Evolutionary conservation across 2,888 invertebrate genomes (phyloP), one percentile per base, ranked within the genome.

Genomic region (Acrocera orbiculus): DNA sequence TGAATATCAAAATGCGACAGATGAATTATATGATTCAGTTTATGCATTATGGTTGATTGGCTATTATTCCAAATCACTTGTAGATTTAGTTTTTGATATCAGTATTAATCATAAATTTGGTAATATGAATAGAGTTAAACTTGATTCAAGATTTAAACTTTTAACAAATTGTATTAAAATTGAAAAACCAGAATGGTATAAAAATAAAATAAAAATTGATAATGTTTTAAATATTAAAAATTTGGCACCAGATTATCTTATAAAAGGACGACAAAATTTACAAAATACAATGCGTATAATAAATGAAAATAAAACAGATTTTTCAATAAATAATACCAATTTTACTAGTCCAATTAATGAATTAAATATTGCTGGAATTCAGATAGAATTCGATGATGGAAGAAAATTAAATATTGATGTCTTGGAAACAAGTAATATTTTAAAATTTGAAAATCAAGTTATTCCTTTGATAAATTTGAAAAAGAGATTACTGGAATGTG

Each of bases 351-450:
- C 57, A 15, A 51, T 59, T 16, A 46, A 38, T 16, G 54, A 55
- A 16, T 47, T 59, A 13, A 59, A 59, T 44, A 41, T 59, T 35
- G 50, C 56, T 4, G 48, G 56, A 6, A 42, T 59, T 15, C 42
- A 50, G 4, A 43, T 54, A 1, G 45, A 50, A 11, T 35, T 38
- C 4, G 30, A 40, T 3, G 19, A 41, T 16, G 37, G 40, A 5
- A 36, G 37, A n/a, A 41, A 37, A 23, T 36, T 29, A 9, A 41
- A 40, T 19, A 36, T 59, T 3, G 60, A 59, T 39, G 38, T 54
- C 5, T 38, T 56, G n/a, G 49, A 52, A 3, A 37, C 47, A 1
- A 41, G 47, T 2, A 56, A 57, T 29, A 38, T 44, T 2, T 41
- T 58, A 1, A 44, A 35, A 16, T 58, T 56, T 36, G 50, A 50